Evolutionary conservation across 2,888 invertebrate species (phyloP).

Genomic region (Abrostola tripartita): DNA sequence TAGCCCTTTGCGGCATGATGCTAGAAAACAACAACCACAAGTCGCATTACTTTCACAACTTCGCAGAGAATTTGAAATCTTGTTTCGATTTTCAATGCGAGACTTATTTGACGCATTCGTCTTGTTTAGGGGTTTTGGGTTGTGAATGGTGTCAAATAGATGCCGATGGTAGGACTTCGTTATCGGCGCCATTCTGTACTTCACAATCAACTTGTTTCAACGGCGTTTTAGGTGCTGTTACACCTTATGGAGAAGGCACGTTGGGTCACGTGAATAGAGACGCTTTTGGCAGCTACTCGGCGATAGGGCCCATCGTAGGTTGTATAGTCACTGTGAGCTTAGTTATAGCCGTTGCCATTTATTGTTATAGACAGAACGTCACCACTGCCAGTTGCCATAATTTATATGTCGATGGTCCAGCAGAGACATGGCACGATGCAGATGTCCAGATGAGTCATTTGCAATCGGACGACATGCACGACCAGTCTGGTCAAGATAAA

Average conservation of each 20-base stretch:
- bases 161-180: constrained; percentile 91
- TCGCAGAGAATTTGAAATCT: constrained; percentile 88
- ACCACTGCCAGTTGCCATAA: constrained; percentile 85
- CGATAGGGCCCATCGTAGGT: constrained; percentile 95
- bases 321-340: constrained; percentile 94
- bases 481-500: constrained; percentile 90
- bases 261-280: constrained; percentile 85
- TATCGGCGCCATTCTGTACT: constrained; percentile 93
- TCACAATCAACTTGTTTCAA: constrained; percentile 94
- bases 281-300: constrained; percentile 89
- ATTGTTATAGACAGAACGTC: constrained; percentile 93
- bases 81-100: constrained; percentile 92
- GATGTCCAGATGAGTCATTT: constrained; percentile 92
- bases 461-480: constrained; percentile 91
- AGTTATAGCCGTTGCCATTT: constrained; percentile 93
- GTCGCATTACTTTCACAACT: constrained; percentile 83
- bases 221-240: constrained; percentile 94
- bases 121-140: constrained; percentile 93
- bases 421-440: constrained; percentile 86
- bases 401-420: constrained; percentile 84
- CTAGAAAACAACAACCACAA: constrained; percentile 85
- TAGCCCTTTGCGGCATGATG: constrained; percentile 82
- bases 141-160: constrained; percentile 97
- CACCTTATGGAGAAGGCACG: constrained; percentile 94
- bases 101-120: constrained; percentile 88